Evolutionary conservation across 64 coral and sea anemone species (phyloP).

Genomic region (Catalaphyllia jardinei): DNA sequence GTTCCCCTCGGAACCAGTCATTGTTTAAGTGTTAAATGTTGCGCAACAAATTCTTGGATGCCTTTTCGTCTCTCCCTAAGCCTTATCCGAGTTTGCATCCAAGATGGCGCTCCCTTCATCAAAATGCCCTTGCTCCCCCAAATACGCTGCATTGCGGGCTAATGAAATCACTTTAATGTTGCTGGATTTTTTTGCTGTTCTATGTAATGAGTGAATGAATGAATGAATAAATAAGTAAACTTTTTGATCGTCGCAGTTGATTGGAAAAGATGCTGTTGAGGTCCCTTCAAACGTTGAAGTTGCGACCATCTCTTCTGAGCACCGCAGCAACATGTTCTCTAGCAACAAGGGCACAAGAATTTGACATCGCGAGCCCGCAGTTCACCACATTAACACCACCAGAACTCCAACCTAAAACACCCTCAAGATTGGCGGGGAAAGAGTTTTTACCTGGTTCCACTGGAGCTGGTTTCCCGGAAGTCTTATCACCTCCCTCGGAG

Average conservation of each 20-base stretch:
- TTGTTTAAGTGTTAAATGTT: too few relatives aligned
- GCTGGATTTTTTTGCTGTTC: too few relatives aligned
- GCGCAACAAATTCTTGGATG: too few relatives aligned
- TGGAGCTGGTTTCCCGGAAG: constrained; percentile 39
- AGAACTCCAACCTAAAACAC: not conserved
- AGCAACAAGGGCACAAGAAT: not conserved
- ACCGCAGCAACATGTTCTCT: not conserved
- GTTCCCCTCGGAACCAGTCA: too few relatives aligned
- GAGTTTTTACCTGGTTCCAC: constrained; percentile 50
- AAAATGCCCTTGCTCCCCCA: too few relatives aligned
- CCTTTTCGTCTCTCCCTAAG: too few relatives aligned
- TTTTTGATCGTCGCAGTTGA: not conserved
- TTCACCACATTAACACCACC: not conserved
- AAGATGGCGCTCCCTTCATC: too few relatives aligned
- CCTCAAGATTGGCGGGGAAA: constrained; percentile 34
- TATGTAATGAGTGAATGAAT: not conserved
- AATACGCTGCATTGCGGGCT: too few relatives aligned
- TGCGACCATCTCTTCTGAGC: not conserved
- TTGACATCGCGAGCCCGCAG: too few relatives aligned
- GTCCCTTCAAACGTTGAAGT: not conserved
- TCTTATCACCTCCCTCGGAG: constrained; percentile 16
- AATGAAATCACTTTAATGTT: too few relatives aligned
- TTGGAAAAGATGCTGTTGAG: not conserved
- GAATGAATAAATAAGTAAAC: not conserved
- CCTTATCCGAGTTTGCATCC: too few relatives aligned